These are phyloP conservation scores for Drosophila guanche DNA, from an alignment of 1,140 invertebrate species.

Conservation along the genomic window DNA sequence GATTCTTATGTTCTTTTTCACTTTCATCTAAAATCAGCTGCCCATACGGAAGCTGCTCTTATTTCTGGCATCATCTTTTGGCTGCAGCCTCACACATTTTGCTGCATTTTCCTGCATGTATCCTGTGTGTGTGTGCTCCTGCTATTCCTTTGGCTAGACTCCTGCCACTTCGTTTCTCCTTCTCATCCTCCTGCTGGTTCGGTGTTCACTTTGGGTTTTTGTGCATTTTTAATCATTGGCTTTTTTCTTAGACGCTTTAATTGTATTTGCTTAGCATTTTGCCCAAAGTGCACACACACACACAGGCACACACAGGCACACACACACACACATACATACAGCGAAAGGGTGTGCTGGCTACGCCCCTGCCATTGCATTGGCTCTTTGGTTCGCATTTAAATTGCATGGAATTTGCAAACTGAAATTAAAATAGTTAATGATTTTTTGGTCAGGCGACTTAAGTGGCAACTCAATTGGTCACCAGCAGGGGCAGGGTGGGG, in stretches of 20 bases:
- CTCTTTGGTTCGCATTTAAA: constrained; percentile 59
- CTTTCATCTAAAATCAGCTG: too few species aligned
- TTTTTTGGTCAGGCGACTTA: constrained; percentile 75
- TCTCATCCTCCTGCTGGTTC: not conserved
- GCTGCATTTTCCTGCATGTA: too few species aligned
- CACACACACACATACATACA: not conserved
- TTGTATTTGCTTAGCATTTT: constrained; percentile 77
- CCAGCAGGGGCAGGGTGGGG: too few species aligned
- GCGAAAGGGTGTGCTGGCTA: constrained; percentile 1
- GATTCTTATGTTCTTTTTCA: too few species aligned
- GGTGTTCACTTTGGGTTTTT: constrained; percentile 68
- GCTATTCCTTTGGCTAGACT: too few species aligned
- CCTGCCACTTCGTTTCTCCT: too few species aligned
- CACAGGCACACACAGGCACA: not conserved
- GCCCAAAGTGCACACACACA: constrained; percentile 49
- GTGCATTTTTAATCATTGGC: constrained; percentile 80
- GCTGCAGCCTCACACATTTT: too few species aligned
- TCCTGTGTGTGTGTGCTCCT: too few species aligned
- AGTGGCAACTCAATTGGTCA: constrained; percentile 56
- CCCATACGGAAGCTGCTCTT: too few species aligned
- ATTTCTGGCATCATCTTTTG: too few species aligned
- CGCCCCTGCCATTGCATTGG: constrained; percentile 58
- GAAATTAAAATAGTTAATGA: constrained; percentile 82
- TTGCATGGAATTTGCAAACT: constrained; percentile 79
- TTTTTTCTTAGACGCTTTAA: constrained; percentile 78